A percentile compares a stretch with the other conserved stretches of the same genome.
Evolutionary conservation across 2,888 invertebrate species (phyloP).

Genomic region (Andrena minutula): DNA sequence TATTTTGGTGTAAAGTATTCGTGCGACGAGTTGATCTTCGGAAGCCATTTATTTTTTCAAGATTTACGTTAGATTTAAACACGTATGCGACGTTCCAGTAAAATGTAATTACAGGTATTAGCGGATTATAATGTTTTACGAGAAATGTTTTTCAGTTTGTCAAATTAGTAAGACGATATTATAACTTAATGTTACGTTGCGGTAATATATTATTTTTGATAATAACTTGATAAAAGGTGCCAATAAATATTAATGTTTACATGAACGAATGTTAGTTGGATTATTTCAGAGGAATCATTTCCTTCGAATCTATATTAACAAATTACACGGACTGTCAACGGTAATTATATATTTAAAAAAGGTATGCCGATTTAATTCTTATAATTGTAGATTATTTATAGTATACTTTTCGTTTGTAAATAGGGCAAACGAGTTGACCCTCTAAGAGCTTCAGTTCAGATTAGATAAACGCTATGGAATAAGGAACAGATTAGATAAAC

Average conservation of each 20-base stretch:
- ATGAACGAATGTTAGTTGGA: conserved; percentile 17
- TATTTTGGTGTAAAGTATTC: conserved; percentile 14
- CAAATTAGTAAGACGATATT: conserved; percentile 42
- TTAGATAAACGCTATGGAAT: too few relatives aligned
- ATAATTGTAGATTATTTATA: neutral
- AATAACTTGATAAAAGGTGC: conserved; percentile 61
- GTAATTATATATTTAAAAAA: conserved; percentile 1
- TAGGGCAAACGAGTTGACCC: neutral
- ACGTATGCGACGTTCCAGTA: conserved; percentile 34
- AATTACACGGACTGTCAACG: neutral
- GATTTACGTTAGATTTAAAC: conserved; percentile 42
- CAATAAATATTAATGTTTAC: conserved; percentile 65
- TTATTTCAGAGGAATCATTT: conserved; percentile 31
- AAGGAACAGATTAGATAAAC: too few relatives aligned
- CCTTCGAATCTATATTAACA: neutral
- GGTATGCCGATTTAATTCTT: neutral
- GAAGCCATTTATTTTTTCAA: conserved; percentile 30
- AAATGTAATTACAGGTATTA: conserved; percentile 32
- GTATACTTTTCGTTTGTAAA: neutral
- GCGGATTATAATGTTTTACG: conserved; percentile 30
- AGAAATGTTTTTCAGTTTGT: conserved; percentile 53
- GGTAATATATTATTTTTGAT: conserved; percentile 69
- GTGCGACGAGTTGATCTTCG: conserved; percentile 10
- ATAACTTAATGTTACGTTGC: conserved; percentile 58
- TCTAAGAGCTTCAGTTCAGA: too few relatives aligned